Evolutionary conservation across 2,888 invertebrate species (phyloP).

Genomic region (Herminia tarsipennalis): DNA sequence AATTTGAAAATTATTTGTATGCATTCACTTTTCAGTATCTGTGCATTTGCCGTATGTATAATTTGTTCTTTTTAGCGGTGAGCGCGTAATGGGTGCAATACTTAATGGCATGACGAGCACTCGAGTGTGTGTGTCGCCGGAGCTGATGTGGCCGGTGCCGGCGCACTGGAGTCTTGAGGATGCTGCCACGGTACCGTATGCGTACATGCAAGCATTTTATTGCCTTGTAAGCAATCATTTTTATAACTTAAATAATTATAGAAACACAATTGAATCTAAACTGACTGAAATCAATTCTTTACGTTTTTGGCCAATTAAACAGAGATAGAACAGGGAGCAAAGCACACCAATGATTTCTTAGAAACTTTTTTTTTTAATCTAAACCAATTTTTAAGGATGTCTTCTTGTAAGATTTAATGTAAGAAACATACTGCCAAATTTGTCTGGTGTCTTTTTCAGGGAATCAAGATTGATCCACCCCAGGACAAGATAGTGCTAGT

Average conservation of each 20-base stretch:
- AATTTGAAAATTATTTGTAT: background rate
- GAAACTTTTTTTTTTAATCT: background rate
- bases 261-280: too few species aligned
- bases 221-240: slow-evolving; percentile 52
- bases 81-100: slow-evolving; percentile 87
- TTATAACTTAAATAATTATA: background rate
- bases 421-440: too few species aligned
- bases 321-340: too few species aligned
- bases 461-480: slow-evolving; percentile 31
- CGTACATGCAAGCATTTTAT: slow-evolving; percentile 86
- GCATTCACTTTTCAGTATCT: too few species aligned
- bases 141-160: slow-evolving; percentile 88
- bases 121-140: slow-evolving; percentile 76
- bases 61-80: slow-evolving; percentile 59
- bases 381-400: background rate
- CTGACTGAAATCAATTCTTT: too few species aligned
- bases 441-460: slow-evolving; percentile 29
- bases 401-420: too few species aligned
- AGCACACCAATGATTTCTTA: too few species aligned
- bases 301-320: too few species aligned
- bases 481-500: slow-evolving; percentile 39
- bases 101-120: slow-evolving; percentile 81
- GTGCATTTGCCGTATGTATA: too few species aligned
- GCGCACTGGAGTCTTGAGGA: slow-evolving; percentile 89
- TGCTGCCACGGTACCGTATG: slow-evolving; percentile 91